Conservation (phyloP, 2,888 invertebrate species). For the Mesopsocus fuscifrons region DNA sequence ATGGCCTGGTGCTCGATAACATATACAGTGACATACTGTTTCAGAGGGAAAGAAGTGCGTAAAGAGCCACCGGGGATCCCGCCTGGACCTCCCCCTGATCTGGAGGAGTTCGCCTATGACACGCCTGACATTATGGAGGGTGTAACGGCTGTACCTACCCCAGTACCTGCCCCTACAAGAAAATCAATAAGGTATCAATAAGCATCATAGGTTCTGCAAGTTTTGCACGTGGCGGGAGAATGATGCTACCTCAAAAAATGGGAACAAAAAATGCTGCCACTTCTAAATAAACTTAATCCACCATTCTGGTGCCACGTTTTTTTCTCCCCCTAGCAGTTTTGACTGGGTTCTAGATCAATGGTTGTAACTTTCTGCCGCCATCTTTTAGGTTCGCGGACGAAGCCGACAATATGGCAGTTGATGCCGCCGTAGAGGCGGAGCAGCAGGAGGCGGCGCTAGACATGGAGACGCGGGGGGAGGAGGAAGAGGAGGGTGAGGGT, state of each 20-base stretch:
- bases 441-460: slow-evolving; percentile 18
- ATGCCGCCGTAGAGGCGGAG: slow-evolving; percentile 20
- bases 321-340: neutral
- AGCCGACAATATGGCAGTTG: no score
- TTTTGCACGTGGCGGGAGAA: slow-evolving; percentile 22
- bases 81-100: slow-evolving; percentile 61
- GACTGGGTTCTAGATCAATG: no score
- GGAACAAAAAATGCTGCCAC: no score
- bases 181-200: neutral
- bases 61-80: slow-evolving; percentile 73
- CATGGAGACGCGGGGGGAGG: slow-evolving; percentile 19
- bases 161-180: neutral
- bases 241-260: no score
- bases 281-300: no score
- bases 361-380: slow-evolving; percentile 9
- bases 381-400: slow-evolving; percentile 20
- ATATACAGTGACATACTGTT: no score
- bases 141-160: neutral
- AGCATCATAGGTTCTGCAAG: no score
- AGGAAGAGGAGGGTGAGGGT: slow-evolving; percentile 15
- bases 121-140: slow-evolving; percentile 12
- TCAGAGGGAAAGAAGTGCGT: slow-evolving; percentile 18
- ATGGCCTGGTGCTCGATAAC: no score
- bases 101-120: slow-evolving; percentile 42
- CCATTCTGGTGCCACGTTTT: neutral